Base-by-base conservation (phyloP, 2,888 invertebrate genomes). In the Leuctra nigra region DNA sequence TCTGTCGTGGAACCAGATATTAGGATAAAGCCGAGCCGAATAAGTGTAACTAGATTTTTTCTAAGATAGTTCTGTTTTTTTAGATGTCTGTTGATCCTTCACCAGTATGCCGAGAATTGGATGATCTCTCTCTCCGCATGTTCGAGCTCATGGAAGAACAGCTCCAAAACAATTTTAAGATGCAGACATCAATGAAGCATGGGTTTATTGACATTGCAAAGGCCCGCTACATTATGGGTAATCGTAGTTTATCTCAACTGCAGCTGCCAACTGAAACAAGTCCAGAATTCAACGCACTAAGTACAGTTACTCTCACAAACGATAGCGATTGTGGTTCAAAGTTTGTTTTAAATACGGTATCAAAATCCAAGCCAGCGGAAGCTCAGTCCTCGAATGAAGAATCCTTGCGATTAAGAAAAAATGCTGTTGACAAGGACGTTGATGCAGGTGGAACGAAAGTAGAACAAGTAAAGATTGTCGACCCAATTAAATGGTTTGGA, bases 401-500 rank as follows among this genome's bases (percentile, higher is more conserved):
- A n/a, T n/a, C 11, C 44, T 13, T 23, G 18, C 39, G 20, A 9
- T 13, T 53, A 14, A 23, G 44, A 16, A 39, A 29, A 36, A n/a
- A 22, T 20, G 9, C 23, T 20, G 16, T 4, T 6, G 23, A 18
- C 18, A 22, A 53, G 16, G 53, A 14, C 9, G 16, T 14, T n/a
- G 20, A 9, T 35, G 48, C n/a, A 24, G 39, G n/a, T 1, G 11
- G 41, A 14, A 7, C 24, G 1, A 41, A 14, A 35, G 24, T 9
- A 16, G 13, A 53, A 22, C 9, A 29, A 16, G 36, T 36, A 7
- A 53, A 41, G 2, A 63, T 66, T 54, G 65, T 67, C 23, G 81
- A 93, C 69, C 91, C 93, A 0, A 69, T 92, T 25, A 83, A 81
- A 61, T 92, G 91, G 91, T 94, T 93, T 74, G 92, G 92, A 11